phyloP scores from a whole-genome alignment of 2,113 vertebrate genomes.

The Clarias magur region DNA sequence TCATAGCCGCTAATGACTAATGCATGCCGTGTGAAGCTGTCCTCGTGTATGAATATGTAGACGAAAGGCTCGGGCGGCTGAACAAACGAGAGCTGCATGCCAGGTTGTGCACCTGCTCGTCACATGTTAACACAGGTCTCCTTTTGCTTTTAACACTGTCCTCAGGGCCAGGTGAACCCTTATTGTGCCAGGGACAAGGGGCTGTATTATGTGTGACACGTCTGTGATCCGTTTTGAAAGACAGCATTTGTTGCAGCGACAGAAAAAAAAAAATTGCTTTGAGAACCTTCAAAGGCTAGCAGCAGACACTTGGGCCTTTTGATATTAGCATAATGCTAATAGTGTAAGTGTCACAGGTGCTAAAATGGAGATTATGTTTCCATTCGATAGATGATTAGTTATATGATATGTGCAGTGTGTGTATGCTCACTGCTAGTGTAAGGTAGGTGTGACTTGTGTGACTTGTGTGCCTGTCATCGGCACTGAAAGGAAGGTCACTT shows the following conservation, averaged over 20 bases:
- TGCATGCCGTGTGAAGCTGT: constrained; percentile 25
- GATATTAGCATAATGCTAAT: constrained; percentile 44
- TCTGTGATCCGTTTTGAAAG: constrained; percentile 26
- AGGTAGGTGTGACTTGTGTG: neutral
- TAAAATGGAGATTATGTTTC: neutral
- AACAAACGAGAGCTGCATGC: neutral
- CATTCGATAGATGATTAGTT: neutral
- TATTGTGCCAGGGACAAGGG: neutral
- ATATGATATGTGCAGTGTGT: neutral
- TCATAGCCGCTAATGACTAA: constrained; percentile 35
- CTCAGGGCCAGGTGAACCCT: neutral
- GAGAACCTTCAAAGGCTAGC: constrained; percentile 30
- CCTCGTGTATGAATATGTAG: neutral
- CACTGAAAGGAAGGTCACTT: neutral
- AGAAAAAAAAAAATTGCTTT: constrained; percentile 1
- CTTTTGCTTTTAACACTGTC: neutral
- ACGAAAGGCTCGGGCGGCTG: neutral
- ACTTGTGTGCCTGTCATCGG: neutral
- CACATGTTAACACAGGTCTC: constrained; percentile 12
- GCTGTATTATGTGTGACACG: neutral
- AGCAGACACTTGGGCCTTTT: neutral
- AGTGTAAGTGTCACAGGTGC: neutral
- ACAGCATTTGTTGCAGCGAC: constrained; percentile 19
- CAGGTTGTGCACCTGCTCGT: constrained; percentile 24
- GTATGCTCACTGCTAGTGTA: neutral